Base-by-base conservation (phyloP, 2,797 vertebrate species). In the Falco novaeseelandiae region DNA sequence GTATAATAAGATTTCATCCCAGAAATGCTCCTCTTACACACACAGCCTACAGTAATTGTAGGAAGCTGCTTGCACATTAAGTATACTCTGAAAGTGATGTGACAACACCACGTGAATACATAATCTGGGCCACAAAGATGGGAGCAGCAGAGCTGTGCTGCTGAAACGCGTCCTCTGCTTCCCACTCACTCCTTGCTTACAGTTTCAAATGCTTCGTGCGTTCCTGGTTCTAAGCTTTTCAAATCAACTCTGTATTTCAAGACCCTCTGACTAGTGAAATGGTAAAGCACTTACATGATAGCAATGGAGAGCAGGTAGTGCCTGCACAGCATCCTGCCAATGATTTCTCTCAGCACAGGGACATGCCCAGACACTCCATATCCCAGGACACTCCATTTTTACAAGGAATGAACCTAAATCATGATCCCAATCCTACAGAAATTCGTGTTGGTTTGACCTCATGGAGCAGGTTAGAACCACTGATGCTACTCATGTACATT, bases 1-100 rank as follows among this genome's bases (percentile, higher is more conserved):
- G 95, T 94, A 89, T 83, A 95, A 97, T 93, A 96, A 93, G 90
- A 87, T 34, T 36, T 63, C 92, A 95, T 34, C 95, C 97, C 93
- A 79, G 91, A 93, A 96, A 96, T 14, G 91, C 78, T 89, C n/a
- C 91, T 93, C 94, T 91, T 80, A 42, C 91, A 80, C 90, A 87
- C 14, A 7, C 1, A 67, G 92, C 85, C 63, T n/a, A 19, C 80
- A 83, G 61, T 20, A 74, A 94, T 8, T 79, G 70, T 29, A 85
- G 97, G 94, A 94, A 97, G 94, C 95, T 93, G 90, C 88, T 0
- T 71, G 85, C 91, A 90, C 82, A 44, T 73, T 62, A 94, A 93
- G 83, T 58, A 87, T 30, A 71, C 63, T 69, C 77, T 78, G 93
- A 42, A 32, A 96, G 87, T 21, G 94, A 63, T 36, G 91, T 62